Percentiles rank a stretch among this genome's conserved stretches.
Evolutionary conservation across 1,140 invertebrate species (phyloP).

Genomic region (Drosophila pectinifera): DNA sequence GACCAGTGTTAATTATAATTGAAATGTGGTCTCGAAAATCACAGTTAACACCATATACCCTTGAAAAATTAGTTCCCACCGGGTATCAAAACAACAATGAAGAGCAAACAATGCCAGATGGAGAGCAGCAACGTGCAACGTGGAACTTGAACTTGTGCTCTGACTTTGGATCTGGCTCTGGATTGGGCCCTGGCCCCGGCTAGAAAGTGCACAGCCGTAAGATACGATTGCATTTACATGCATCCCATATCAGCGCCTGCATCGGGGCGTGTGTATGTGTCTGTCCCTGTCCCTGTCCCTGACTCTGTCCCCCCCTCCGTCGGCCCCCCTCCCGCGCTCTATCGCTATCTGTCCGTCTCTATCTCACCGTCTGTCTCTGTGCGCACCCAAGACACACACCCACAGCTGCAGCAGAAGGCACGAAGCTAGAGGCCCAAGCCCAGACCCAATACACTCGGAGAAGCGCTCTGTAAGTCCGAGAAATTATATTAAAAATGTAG

Average conservation of each 20-base stretch:
- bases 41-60: conserved; percentile 1
- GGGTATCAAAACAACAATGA: conserved; percentile 55
- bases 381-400: conserved; percentile 66
- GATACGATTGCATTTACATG: conserved; percentile 84
- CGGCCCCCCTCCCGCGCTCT: not conserved
- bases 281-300: conserved; percentile 4
- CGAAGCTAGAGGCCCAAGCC: conserved; percentile 27
- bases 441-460: conserved; percentile 14
- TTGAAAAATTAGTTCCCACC: not conserved
- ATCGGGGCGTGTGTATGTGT: conserved; percentile 71
- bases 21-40: not conserved
- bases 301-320: conserved; percentile 2
- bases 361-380: conserved; percentile 40
- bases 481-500: not conserved
- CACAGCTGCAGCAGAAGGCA: conserved; percentile 61
- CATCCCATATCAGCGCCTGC: conserved; percentile 80
- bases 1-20: too few species aligned
- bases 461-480: not conserved
- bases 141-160: conserved; percentile 76
- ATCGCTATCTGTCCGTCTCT: conserved; percentile 29
- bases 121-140: conserved; percentile 57
- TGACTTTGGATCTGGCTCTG: conserved; percentile 40
- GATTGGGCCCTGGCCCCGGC: conserved; percentile 43
- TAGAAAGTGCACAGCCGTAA: conserved; percentile 83
- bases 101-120: conserved; percentile 64